These are phyloP conservation scores for Acanthurus leucopareius DNA, from an alignment of 2,797 vertebrate genomes.

Conservation along the genomic window DNA sequence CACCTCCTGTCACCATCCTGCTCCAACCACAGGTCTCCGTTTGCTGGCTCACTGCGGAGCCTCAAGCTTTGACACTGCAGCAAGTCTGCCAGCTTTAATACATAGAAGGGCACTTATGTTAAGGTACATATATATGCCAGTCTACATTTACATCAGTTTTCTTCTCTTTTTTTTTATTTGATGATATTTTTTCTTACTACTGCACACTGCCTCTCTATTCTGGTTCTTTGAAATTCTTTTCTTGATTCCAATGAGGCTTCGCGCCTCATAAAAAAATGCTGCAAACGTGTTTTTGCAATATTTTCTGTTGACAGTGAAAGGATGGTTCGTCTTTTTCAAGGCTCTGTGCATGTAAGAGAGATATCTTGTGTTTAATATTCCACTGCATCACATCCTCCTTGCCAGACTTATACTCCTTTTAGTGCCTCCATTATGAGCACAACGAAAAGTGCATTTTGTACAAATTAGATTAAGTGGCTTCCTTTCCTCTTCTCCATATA, in stretches of 20 bases:
- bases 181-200: background rate
- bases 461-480: background rate
- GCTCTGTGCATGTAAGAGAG: background rate
- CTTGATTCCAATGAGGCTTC: background rate
- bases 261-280: background rate
- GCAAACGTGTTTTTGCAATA: background rate
- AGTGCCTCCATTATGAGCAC: background rate
- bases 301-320: background rate
- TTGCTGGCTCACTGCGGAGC: constrained; percentile 19
- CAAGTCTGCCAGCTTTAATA: constrained; percentile 38
- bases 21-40: background rate
- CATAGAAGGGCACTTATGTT: constrained; percentile 8
- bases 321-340: background rate
- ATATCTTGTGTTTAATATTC: background rate
- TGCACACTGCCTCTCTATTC: background rate
- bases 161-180: background rate
- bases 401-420: background rate
- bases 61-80: background rate
- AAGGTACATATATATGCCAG: constrained; percentile 6
- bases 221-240: background rate
- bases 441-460: background rate
- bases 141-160: constrained; percentile 4
- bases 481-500: background rate
- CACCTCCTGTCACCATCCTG: background rate
- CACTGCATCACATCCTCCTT: background rate